phyloP scores from a whole-genome alignment of 2,888 invertebrate genomes.

The Dasysyrphus tricinctus region DNA sequence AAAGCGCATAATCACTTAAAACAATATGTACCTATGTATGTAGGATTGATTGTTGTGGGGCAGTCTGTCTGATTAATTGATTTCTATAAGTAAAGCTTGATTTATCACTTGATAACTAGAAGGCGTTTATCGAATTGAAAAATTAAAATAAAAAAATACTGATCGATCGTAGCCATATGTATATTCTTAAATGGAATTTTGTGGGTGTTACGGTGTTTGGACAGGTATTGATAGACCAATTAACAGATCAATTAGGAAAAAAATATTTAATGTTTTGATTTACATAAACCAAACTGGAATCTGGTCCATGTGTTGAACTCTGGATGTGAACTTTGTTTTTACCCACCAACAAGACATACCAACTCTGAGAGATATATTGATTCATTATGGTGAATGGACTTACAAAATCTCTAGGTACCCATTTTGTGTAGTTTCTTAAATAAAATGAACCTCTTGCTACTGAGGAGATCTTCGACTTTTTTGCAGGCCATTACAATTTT shows the following conservation, averaged over 20 bases:
- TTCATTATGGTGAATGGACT: too few relatives aligned
- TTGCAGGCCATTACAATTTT: too few relatives aligned
- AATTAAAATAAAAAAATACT: not conserved
- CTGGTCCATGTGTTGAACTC: not conserved
- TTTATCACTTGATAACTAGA: slow-evolving; percentile 55
- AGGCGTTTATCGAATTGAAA: slow-evolving; percentile 22
- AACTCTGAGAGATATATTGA: too few relatives aligned
- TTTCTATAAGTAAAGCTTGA: slow-evolving; percentile 32
- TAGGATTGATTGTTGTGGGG: not conserved
- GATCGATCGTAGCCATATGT: slow-evolving; percentile 1
- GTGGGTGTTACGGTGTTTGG: slow-evolving; percentile 47
- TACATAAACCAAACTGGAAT: slow-evolving; percentile 8
- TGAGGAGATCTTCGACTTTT: too few relatives aligned
- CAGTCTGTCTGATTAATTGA: slow-evolving; percentile 50
- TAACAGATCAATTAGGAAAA: slow-evolving; percentile 11
- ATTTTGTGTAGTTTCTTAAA: too few relatives aligned
- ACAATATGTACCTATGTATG: not conserved
- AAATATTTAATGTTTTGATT: slow-evolving; percentile 15
- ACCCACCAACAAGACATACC: too few relatives aligned
- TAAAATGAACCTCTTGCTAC: too few relatives aligned
- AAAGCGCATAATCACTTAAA: slow-evolving; percentile 23
- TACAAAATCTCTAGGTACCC: too few relatives aligned
- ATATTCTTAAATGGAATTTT: not conserved
- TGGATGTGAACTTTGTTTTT: too few relatives aligned
- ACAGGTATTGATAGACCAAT: slow-evolving; percentile 53